phyloP scores from a whole-genome alignment of 2,888 invertebrate genomes.

The Anoplius nigerrimus region DNA sequence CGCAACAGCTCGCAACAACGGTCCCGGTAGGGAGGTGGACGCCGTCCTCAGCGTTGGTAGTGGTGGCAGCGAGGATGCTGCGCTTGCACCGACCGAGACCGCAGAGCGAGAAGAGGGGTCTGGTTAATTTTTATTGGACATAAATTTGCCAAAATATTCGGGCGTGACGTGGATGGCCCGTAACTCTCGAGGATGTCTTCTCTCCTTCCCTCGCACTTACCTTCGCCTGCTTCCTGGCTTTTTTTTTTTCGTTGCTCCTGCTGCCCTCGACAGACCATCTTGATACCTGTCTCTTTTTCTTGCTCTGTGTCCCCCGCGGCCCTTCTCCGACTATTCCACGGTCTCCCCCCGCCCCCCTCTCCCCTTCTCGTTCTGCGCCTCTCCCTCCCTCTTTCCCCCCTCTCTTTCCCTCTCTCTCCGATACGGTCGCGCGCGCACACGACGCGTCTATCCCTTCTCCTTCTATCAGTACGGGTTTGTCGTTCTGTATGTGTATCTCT shows the following conservation, averaged over 20 bases:
- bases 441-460: conserved; percentile 11
- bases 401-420: conserved; percentile 11
- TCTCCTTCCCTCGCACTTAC: conserved; percentile 30
- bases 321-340: not conserved
- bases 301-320: too few species aligned
- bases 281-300: too few species aligned
- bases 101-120: conserved; percentile 63
- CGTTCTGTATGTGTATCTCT: conserved; percentile 26
- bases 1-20: conserved; percentile 24
- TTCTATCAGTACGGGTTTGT: conserved; percentile 14
- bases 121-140: conserved; percentile 75
- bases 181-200: conserved; percentile 64
- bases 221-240: conserved; percentile 15
- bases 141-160: conserved; percentile 75
- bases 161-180: conserved; percentile 72
- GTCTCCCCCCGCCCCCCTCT: conserved; percentile 15
- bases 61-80: conserved; percentile 10
- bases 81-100: conserved; percentile 51
- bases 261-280: conserved; percentile 16
- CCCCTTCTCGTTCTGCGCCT: not conserved
- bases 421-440: conserved; percentile 25
- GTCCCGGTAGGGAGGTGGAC: conserved; percentile 27
- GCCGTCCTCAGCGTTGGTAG: conserved; percentile 37
- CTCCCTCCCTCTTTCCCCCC: conserved; percentile 1
- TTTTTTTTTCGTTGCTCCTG: conserved; percentile 14